A percentile compares a stretch with the other conserved stretches of the same genome.
These are phyloP conservation scores for Drosophila sordidapex DNA, from an alignment of 2,888 invertebrate genomes.

Conservation along the genomic window DNA sequence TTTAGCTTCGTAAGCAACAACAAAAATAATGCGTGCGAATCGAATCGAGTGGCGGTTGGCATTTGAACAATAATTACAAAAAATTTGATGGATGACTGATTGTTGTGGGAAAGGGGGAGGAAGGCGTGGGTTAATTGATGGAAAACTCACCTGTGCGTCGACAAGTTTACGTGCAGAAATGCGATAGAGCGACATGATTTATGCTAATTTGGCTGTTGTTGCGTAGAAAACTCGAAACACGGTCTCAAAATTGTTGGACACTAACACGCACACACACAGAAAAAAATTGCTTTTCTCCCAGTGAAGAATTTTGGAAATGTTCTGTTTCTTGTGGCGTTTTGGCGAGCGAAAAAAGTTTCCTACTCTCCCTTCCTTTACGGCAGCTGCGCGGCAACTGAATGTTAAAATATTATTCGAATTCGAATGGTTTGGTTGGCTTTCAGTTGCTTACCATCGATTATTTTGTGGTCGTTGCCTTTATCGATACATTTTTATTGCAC, in stretches of 20 bases:
- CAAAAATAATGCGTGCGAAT: slow-evolving; percentile 5
- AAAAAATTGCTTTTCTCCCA: slow-evolving; percentile 72
- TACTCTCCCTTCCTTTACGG: slow-evolving; percentile 67
- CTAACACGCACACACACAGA: slow-evolving; percentile 75
- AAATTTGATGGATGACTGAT: neutral
- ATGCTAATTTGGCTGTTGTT: slow-evolving; percentile 46
- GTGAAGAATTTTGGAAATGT: slow-evolving; percentile 72
- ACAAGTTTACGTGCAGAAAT: slow-evolving; percentile 87
- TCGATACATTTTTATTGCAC: slow-evolving; percentile 34
- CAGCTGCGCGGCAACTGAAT: slow-evolving; percentile 78
- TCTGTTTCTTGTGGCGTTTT: slow-evolving; percentile 66
- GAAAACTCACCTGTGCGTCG: slow-evolving; percentile 87
- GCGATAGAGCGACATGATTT: slow-evolving; percentile 88
- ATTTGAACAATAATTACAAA: slow-evolving; percentile 21
- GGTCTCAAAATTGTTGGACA: slow-evolving; percentile 52
- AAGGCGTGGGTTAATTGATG: neutral
- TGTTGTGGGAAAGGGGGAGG: neutral
- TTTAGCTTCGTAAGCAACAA: slow-evolving; percentile 29
- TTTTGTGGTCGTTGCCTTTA: slow-evolving; percentile 18
- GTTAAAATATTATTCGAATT: slow-evolving; percentile 60
- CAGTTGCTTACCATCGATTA: slow-evolving; percentile 43
- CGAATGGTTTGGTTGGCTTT: slow-evolving; percentile 51
- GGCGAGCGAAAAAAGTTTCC: slow-evolving; percentile 64
- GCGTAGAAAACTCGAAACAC: slow-evolving; percentile 44
- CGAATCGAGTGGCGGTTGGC: neutral